These are phyloP conservation scores for Campodea augens DNA, from an alignment of 1,140 invertebrate species.

Conservation along the genomic window DNA sequence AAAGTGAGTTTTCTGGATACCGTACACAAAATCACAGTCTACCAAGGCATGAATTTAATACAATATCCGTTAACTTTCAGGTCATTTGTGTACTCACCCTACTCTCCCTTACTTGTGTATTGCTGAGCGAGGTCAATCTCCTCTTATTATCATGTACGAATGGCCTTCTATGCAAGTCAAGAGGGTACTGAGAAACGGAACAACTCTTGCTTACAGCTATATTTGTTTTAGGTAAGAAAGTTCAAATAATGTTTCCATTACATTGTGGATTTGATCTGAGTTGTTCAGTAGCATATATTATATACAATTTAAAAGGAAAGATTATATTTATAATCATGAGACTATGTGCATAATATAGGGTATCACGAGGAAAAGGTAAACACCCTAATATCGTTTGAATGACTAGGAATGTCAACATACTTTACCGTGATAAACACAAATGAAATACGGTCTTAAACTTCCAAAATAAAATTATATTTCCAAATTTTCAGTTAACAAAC, in stretches of 20 bases:
- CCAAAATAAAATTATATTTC: too few relatives aligned
- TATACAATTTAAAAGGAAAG: neutral
- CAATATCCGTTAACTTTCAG: neutral
- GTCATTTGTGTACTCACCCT: constrained; percentile 11
- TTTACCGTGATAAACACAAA: neutral
- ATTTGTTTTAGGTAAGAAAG: constrained; percentile 51
- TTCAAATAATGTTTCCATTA: constrained; percentile 1
- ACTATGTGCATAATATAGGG: neutral
- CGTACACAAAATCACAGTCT: too few relatives aligned
- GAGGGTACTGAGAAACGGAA: constrained; percentile 50
- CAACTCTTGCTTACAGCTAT: constrained; percentile 43
- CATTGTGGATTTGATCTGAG: neutral
- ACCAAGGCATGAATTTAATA: neutral
- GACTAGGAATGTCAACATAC: neutral
- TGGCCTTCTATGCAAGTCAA: constrained; percentile 57
- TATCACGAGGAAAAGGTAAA: too few relatives aligned
- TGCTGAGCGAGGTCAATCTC: constrained; percentile 43
- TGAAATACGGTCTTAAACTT: too few relatives aligned
- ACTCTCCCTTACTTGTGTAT: constrained; percentile 51
- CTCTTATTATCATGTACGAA: constrained; percentile 60
- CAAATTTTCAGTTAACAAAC: too few relatives aligned
- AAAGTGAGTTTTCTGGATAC: too few relatives aligned
- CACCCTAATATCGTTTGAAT: too few relatives aligned
- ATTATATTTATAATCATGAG: neutral
- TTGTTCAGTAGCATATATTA: too few relatives aligned